Percentiles rank a stretch among this genome's conserved stretches.
phyloP scores from a whole-genome alignment of 2,888 invertebrate genomes.

The Desoria tigrina region DNA sequence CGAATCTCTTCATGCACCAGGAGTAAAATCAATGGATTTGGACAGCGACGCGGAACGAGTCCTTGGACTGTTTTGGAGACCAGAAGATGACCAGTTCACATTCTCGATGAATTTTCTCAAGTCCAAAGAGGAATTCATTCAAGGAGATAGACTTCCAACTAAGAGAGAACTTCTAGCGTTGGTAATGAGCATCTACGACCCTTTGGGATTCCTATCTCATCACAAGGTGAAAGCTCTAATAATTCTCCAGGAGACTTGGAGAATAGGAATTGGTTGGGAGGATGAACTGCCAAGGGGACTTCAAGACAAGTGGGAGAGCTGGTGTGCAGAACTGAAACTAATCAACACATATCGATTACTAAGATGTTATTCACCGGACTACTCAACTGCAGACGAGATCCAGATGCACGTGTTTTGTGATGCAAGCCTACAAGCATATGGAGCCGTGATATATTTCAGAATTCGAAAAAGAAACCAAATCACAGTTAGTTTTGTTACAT shows the following conservation, averaged over 20 bases:
- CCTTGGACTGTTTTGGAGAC: too few relatives aligned
- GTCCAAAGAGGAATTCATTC: too few relatives aligned
- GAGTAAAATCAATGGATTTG: too few relatives aligned
- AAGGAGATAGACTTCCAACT: too few relatives aligned
- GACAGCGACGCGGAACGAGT: too few relatives aligned
- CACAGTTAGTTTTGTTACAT: conserved; percentile 22
- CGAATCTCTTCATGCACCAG: too few relatives aligned
- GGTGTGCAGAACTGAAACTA: conserved; percentile 27
- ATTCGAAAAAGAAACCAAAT: conserved; percentile 13
- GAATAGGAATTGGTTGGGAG: too few relatives aligned
- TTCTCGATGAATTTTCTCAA: too few relatives aligned
- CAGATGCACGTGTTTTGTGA: conserved; percentile 42
- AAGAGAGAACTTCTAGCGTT: conserved; percentile 52
- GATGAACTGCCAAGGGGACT: too few relatives aligned
- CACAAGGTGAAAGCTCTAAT: conserved; percentile 51
- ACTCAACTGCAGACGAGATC: neutral
- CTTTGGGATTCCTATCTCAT: conserved; percentile 54
- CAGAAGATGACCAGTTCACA: too few relatives aligned
- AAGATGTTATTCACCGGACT: conserved; percentile 16
- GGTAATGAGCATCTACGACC: conserved; percentile 54
- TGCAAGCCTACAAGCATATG: conserved; percentile 38
- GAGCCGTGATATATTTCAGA: conserved; percentile 34
- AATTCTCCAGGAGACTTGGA: conserved; percentile 54
- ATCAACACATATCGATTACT: too few relatives aligned
- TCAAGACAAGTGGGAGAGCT: conserved; percentile 24